Percentiles rank a stretch among this genome's conserved stretches.
Evolutionary conservation across 2,888 invertebrate genomes (phyloP).

Genomic region (Drosophila koepferae): DNA sequence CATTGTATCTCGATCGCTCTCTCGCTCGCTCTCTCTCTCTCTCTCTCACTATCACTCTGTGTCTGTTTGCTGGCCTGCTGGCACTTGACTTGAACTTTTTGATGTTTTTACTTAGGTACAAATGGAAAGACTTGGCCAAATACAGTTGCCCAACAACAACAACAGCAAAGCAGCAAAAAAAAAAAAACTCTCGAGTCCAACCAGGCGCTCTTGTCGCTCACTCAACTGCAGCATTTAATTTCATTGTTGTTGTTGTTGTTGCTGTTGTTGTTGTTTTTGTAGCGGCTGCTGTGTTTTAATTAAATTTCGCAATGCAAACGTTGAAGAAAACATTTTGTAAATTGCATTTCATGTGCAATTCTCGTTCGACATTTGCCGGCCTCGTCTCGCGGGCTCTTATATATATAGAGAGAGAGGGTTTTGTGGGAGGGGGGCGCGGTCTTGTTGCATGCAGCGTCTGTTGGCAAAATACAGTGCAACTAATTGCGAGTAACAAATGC

Average conservation of each 20-base stretch:
- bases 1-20: neutral
- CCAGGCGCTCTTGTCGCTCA: slow-evolving; percentile 77
- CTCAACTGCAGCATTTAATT: slow-evolving; percentile 74
- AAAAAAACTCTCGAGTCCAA: slow-evolving; percentile 17
- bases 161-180: neutral
- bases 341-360: slow-evolving; percentile 79
- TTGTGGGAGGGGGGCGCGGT: neutral
- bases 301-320: slow-evolving; percentile 77
- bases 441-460: slow-evolving; percentile 36
- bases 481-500: slow-evolving; percentile 81
- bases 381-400: slow-evolving; percentile 31
- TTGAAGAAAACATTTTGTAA: slow-evolving; percentile 80
- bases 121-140: slow-evolving; percentile 54
- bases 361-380: slow-evolving; percentile 74
- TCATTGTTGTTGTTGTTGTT: slow-evolving; percentile 48
- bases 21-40: neutral
- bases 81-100: slow-evolving; percentile 79
- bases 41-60: neutral
- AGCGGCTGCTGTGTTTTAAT: slow-evolving; percentile 60
- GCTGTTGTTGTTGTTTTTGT: slow-evolving; percentile 47
- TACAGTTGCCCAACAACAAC: slow-evolving; percentile 48
- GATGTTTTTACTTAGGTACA: slow-evolving; percentile 73
- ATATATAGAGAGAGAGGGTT: neutral
- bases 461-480: slow-evolving; percentile 73
- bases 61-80: slow-evolving; percentile 39